Evolutionary conservation across 2,888 invertebrate genomes (phyloP).

Genomic region (Leptothorax acervorum): DNA sequence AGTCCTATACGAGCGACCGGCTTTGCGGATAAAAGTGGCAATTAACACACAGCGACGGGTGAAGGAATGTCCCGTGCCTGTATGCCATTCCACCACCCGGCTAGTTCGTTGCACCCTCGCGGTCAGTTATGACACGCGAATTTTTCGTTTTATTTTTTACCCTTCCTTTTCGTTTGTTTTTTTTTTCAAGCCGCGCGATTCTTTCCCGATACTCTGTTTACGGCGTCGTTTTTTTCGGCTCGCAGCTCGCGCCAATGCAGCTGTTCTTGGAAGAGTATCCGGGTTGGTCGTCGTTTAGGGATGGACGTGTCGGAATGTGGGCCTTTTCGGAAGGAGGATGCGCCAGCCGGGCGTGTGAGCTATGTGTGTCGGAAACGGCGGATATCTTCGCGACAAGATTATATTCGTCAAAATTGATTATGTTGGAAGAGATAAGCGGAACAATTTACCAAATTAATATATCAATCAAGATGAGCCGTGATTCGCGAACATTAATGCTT

Average conservation of each 20-base stretch:
- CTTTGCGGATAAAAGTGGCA: conserved; percentile 61
- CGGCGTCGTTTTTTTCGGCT: conserved; percentile 8
- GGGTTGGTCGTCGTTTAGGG: conserved; percentile 38
- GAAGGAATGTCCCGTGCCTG: conserved; percentile 59
- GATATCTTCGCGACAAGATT: conserved; percentile 28
- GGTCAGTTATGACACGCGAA: conserved; percentile 64
- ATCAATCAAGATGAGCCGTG: neutral
- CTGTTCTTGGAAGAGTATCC: conserved; percentile 31
- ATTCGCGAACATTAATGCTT: neutral
- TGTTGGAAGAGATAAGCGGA: neutral
- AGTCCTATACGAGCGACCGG: neutral
- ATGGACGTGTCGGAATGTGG: conserved; percentile 44
- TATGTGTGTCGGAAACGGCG: conserved; percentile 30
- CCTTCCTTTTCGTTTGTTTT: conserved; percentile 20
- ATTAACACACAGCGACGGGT: conserved; percentile 65
- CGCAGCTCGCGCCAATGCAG: conserved; percentile 10
- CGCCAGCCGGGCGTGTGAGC: conserved; percentile 4
- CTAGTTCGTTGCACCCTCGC: conserved; percentile 66
- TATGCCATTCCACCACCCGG: conserved; percentile 37
- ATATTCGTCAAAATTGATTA: conserved; percentile 23
- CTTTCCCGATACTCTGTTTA: neutral
- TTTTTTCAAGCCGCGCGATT: neutral
- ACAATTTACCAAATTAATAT: conserved; percentile 22
- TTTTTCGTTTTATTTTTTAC: neutral
- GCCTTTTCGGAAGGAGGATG: conserved; percentile 40